These are phyloP conservation scores for Psylliodes chrysocephalus DNA, from an alignment of 2,888 invertebrate genomes.

Conservation along the genomic window DNA sequence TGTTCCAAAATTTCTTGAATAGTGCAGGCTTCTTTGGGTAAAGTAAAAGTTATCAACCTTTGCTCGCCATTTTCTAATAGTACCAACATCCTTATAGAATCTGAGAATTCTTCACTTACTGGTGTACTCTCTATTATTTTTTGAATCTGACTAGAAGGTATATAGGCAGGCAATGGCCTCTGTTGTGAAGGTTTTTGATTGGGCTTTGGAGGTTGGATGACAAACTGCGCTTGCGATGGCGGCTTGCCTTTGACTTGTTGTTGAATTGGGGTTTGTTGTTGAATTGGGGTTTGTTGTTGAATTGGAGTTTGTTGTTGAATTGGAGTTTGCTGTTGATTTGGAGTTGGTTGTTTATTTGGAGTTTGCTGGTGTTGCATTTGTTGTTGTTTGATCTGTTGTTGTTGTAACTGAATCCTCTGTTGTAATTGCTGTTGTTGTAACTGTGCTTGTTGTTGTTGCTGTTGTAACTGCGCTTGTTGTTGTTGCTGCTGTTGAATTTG, in stretches of 20 bases:
- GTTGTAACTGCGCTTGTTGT: slow-evolving; percentile 37
- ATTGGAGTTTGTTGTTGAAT: slow-evolving; percentile 39
- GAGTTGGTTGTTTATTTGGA: slow-evolving; percentile 50
- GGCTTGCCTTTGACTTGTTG: slow-evolving; percentile 49
- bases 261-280: slow-evolving; percentile 39
- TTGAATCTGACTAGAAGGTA: slow-evolving; percentile 59
- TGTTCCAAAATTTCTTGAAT: slow-evolving; percentile 85
- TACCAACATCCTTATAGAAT: slow-evolving; percentile 83
- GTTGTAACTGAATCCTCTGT: slow-evolving; percentile 26
- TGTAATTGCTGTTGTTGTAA: slow-evolving; percentile 35
- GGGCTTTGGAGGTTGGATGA: slow-evolving; percentile 53
- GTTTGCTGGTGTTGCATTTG: slow-evolving; percentile 50
- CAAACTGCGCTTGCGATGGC: slow-evolving; percentile 51
- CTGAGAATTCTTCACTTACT: slow-evolving; percentile 67
- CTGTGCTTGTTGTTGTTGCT: slow-evolving; percentile 23
- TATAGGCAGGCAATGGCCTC: slow-evolving; percentile 55
- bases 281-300: slow-evolving; percentile 35
- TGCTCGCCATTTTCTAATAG: slow-evolving; percentile 82
- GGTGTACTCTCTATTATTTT: slow-evolving; percentile 62
- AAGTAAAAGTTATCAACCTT: slow-evolving; percentile 82
- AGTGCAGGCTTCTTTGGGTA: slow-evolving; percentile 84
- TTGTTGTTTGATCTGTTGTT: slow-evolving; percentile 54
- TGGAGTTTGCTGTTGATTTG: slow-evolving; percentile 53
- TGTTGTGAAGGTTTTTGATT: slow-evolving; percentile 49
- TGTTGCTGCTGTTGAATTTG: slow-evolving; percentile 20